A percentile compares a stretch with the other conserved stretches of the same genome.
phyloP scores from a whole-genome alignment of 2,113 vertebrate species.

The Desmodus rotundus region DNA sequence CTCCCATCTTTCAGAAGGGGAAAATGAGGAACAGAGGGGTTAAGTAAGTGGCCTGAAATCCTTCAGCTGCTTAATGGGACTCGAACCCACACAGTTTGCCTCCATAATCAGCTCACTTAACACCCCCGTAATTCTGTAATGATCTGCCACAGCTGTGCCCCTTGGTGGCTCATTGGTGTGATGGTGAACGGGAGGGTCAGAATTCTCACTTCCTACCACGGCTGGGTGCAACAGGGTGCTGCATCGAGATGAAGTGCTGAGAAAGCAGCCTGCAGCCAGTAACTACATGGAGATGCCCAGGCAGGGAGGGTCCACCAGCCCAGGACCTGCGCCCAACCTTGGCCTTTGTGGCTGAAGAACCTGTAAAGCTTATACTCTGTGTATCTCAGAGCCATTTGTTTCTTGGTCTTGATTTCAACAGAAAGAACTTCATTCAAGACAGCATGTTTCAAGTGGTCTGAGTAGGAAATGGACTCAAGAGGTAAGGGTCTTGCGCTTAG shows the following conservation, averaged over 20 bases:
- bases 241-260: too few relatives aligned
- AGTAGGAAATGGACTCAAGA: neutral
- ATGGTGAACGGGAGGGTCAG: neutral
- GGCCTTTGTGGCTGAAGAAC: neutral
- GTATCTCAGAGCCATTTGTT: neutral
- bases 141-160: neutral
- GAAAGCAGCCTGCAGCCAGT: neutral
- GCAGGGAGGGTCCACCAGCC: neutral
- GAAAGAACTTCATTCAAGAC: neutral
- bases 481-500: neutral
- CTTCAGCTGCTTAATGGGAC: neutral
- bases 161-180: neutral
- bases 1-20: neutral
- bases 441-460: neutral
- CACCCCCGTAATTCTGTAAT: neutral
- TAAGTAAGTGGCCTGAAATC: neutral
- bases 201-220: neutral
- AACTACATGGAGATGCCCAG: fast-evolving
- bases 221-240: neutral
- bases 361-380: neutral
- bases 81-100: neutral
- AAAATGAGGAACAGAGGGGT: neutral
- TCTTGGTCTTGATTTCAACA: neutral
- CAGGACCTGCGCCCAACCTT: neutral
- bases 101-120: neutral